Evolutionary conservation across 2,888 invertebrate genomes (phyloP), one percentile per base, ranked within the genome.

Genomic region (Elysia crispata): DNA sequence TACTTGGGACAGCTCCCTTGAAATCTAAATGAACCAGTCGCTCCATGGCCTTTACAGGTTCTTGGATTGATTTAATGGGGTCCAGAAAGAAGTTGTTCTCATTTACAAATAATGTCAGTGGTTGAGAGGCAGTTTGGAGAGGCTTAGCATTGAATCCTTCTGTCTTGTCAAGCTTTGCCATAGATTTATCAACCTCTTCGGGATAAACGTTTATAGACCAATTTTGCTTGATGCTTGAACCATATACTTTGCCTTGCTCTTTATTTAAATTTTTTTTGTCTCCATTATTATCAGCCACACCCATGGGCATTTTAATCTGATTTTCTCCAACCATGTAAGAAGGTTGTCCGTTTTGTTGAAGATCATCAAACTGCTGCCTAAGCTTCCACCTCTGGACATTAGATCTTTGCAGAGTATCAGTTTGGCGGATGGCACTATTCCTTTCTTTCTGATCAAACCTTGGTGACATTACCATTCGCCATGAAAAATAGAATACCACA

Each of bases 21-120:
- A 97, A 91, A 92, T 97, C 97, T 28, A 97, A 91, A 91, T 97
- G 97, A 0, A 97, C 95, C 23, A 96, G 93, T 81, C 95, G 77
- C 11, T 83, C 64, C 82, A 84, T 79, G 11, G 77, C 76, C 15
- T 72, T 64, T 23, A 84, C 83, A 33, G 72, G 79, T 0, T 80
- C 77, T 66, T 25, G 13, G 28, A 73, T 67, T 1, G 30, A 41
- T 69, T 31, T 69, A 15, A 41, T 41, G 3, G 41, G 41, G 41
- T 41, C 41, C 41, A 41, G 3, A 41, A 41, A 41, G 41, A 41
- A 41, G 11, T 41, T 41, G 41, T 41, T 41, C 41, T 41, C 41
- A 41, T 41, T 11, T 41, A 41, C 41, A 3, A 41, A 41, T 41
- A 41, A 41, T 41, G 41, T 3, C 41, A 41, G 41, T 41, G 41